Base-by-base conservation (phyloP, 1,140 invertebrate genomes). In the Lordiphosa clarofinis region DNA sequence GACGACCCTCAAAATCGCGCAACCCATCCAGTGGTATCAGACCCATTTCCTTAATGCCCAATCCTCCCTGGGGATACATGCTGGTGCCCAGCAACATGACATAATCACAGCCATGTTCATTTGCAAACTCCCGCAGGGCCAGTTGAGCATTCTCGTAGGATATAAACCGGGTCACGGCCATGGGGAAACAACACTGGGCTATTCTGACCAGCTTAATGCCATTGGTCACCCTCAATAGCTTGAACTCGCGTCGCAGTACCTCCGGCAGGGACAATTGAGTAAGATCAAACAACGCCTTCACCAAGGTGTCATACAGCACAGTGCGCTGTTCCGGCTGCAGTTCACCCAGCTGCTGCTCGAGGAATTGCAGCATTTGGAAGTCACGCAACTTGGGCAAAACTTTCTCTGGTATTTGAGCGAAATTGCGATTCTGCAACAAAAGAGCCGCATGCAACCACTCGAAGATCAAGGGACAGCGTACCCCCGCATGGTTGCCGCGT, bases 341-440 rank as follows among this genome's bases (percentile, higher is more conserved):
- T n/a, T 36, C 2, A 10, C 50, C 55, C 53, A 91, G 60, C 87
- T 95, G 94, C 59, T 91, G 19, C 37, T 72, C 68, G 21, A 72
- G 24, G 6, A 12, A 55, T 3, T 39, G 0, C 28, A 72, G 19
- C 50, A 68, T n/a, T 11, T 68, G 54, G 37, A 9, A 58, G 37
- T 72, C 68, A 6, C 37, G 44, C 13, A 43, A 4, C 90, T 69
- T 91, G 91, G 39, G 90, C 90, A 40, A 92, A 91, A 69, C 91
- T 90, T 55, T 91, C 90, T 19, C 91, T 92, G 47, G 90, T 87
- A 50, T 89, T 68, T 4, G 90, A 0, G 8, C 91, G 48, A 94
- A 92, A 72, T 93, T 94, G 11, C 91, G 90, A 4, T 94, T 95
- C 65, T 95, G 94, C 42, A 93, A 86, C n/a, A 95, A 73, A 42